Evolutionary conservation across 2,113 vertebrate species (phyloP), one percentile per base, ranked within the genome.

Genomic region (Prionailurus viverrinus): DNA sequence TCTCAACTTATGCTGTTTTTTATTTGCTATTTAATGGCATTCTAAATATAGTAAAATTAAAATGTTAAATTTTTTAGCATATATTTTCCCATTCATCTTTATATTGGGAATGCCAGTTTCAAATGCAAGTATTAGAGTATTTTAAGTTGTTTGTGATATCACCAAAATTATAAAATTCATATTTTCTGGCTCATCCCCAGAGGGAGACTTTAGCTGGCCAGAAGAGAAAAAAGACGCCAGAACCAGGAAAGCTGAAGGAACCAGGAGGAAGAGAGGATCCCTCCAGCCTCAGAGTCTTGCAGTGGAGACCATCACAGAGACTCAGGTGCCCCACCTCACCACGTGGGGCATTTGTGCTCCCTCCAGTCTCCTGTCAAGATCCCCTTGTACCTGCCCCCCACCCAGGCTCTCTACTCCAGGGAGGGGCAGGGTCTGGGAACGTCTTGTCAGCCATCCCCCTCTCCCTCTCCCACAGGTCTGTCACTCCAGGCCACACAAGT

Each of bases 271-370:
- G 18, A 79, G 27, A 15, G 21, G 11, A 69, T 51, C 16, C 19
- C 18, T 58, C 31, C 7, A 79, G 33, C 61, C 45, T 84, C 5
- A 81, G 27, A n/a, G 21, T 23, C 58, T 31, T 80, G 25, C 39
- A 61, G n/a, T 71, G 48, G 84, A 55, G 25, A 51, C 7, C 19
- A 6, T 25, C 15, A 21, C 3, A 31, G 31, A 31, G 7, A 41
- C 27, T 23, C 2, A 0, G 94, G 25, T 45, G 23, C 4, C 7
- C 36, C 3, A 1, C 4, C 7, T 8, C 23, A 51, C 8, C 41
- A 25, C 0, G 0, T 5, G n/a, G 27, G 41, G 10, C 41, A 45
- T 16, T 12, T 51, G 27, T 0, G 1, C 9, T 53, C 51, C 39
- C 3, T 89, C 36, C 7, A 58, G 68, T 48, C 29, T 68, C 7